These are phyloP conservation scores for Progne subis DNA, from an alignment of 2,113 vertebrate species.

Conservation along the genomic window DNA sequence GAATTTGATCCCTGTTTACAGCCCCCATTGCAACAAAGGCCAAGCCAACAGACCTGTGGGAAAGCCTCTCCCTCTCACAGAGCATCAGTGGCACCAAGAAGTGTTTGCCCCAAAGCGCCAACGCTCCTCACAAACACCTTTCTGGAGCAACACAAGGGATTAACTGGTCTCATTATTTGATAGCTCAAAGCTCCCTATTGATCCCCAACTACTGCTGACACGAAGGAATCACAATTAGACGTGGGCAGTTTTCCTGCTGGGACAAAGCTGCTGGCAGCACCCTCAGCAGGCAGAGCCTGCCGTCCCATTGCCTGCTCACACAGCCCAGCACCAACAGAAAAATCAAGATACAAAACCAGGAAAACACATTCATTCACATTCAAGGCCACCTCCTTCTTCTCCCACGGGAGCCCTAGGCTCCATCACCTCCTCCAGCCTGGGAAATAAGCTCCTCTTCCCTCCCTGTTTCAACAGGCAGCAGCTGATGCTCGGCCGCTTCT, in stretches of 20 bases:
- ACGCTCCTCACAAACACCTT: not conserved
- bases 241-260: not conserved
- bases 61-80: not conserved
- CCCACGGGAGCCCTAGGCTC: not conserved
- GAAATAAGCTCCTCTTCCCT: not conserved
- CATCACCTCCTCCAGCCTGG: not conserved
- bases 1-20: slow-evolving; percentile 29
- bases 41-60: slow-evolving; percentile 33
- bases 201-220: not conserved
- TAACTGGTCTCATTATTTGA: not conserved
- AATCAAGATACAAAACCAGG: not conserved
- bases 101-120: not conserved
- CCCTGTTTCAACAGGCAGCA: slow-evolving; percentile 34
- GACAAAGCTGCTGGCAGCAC: not conserved
- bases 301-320: not conserved
- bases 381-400: not conserved
- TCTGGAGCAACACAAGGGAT: not conserved
- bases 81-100: not conserved
- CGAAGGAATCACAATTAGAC: not conserved
- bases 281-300: not conserved
- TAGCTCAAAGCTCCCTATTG: slow-evolving; percentile 1
- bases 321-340: not conserved
- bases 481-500: slow-evolving; percentile 3
- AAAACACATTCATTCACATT: not conserved
- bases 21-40: slow-evolving; percentile 13